These are phyloP conservation scores for Drosophila paramelanica DNA, from an alignment of 2,888 invertebrate species.

Conservation along the genomic window DNA sequence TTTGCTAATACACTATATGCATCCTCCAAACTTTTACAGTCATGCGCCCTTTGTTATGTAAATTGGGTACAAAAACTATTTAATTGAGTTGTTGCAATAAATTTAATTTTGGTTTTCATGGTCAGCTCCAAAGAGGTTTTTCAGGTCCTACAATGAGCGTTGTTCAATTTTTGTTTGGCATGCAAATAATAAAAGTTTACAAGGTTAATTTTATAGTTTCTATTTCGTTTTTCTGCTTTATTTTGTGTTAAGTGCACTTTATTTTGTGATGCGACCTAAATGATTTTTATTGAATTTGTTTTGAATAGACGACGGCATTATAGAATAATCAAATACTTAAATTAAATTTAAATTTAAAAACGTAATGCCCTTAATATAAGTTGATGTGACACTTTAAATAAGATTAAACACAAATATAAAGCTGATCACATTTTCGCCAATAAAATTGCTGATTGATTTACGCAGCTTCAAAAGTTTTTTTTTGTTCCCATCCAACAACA, in stretches of 20 bases:
- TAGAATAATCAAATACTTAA: slow-evolving; percentile 3
- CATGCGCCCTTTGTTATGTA: neutral
- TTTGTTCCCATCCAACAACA: slow-evolving; percentile 9
- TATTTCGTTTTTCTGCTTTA: slow-evolving; percentile 3
- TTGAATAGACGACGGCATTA: neutral
- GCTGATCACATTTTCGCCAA: slow-evolving; percentile 25
- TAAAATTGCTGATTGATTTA: slow-evolving; percentile 61
- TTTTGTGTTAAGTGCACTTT: neutral
- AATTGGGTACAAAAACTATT: neutral
- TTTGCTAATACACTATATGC: too few species aligned
- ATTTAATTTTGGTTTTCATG: slow-evolving; percentile 7
- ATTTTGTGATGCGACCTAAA: neutral
- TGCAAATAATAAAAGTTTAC: slow-evolving; percentile 33
- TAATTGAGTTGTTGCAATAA: slow-evolving; percentile 11
- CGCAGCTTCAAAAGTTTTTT: slow-evolving; percentile 24
- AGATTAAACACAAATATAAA: slow-evolving; percentile 36
- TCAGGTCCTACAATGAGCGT: slow-evolving; percentile 8
- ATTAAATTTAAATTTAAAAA: slow-evolving; percentile 27
- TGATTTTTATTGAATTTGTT: slow-evolving; percentile 8
- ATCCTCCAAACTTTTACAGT: too few species aligned
- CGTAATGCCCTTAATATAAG: slow-evolving; percentile 23
- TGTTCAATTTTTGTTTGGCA: slow-evolving; percentile 23
- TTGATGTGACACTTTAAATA: slow-evolving; percentile 41
- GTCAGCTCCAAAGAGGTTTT: neutral
- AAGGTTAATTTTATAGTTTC: slow-evolving; percentile 1